Percentiles rank a stretch among this genome's conserved stretches.
phyloP scores from a whole-genome alignment of 2,888 invertebrate genomes.

The Listrodromus nycthemerus region DNA sequence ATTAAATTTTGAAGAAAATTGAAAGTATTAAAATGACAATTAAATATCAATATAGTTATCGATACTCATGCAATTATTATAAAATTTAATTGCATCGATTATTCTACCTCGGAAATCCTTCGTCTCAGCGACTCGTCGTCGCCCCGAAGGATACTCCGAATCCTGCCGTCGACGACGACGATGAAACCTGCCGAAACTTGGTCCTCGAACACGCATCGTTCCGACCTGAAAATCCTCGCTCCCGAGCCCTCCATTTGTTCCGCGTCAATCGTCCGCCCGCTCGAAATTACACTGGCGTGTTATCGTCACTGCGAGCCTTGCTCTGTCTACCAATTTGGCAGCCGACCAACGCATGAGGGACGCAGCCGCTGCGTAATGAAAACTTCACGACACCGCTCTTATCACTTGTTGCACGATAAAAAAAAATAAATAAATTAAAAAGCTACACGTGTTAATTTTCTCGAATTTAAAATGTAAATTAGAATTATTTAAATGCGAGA shows the following conservation, averaged over 20 bases:
- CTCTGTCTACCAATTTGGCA: background rate
- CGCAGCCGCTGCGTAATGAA: background rate
- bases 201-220: conserved; percentile 72
- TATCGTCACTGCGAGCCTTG: background rate
- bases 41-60: no score
- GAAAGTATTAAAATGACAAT: no score
- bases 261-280: background rate
- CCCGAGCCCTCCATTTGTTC: conserved; percentile 39
- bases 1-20: no score
- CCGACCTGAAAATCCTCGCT: conserved; percentile 66
- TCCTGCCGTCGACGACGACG: conserved; percentile 86
- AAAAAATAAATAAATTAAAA: background rate
- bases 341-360: background rate
- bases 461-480: no score
- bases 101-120: conserved; percentile 63
- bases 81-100: no score
- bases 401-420: background rate
- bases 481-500: no score
- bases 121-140: conserved; percentile 76
- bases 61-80: no score
- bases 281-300: background rate
- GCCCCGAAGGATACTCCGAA: conserved; percentile 86
- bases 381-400: background rate
- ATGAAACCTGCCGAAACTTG: conserved; percentile 83
- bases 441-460: no score